phyloP scores from a whole-genome alignment of 2,797 vertebrate genomes.

The Tiaroga cobitis region DNA sequence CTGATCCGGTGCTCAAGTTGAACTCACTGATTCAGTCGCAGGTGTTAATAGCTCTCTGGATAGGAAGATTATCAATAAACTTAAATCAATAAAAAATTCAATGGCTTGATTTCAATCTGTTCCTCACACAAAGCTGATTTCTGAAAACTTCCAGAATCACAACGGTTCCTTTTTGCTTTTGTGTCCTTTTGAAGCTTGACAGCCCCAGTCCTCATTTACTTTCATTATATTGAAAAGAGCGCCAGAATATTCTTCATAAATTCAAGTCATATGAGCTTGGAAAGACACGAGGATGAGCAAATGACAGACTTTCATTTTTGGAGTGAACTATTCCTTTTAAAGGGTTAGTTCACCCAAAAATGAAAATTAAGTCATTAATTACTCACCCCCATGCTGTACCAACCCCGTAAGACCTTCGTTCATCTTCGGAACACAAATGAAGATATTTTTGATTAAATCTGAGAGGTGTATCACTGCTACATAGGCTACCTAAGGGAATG shows the following conservation, averaged over 20 bases:
- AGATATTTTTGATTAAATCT: too few relatives aligned
- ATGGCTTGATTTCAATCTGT: not conserved
- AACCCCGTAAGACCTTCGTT: too few relatives aligned
- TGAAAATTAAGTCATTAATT: too few relatives aligned
- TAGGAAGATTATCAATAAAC: not conserved
- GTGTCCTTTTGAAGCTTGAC: slow-evolving; percentile 6
- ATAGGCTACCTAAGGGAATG: too few relatives aligned
- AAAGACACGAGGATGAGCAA: slow-evolving; percentile 2
- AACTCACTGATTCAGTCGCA: too few relatives aligned
- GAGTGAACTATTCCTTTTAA: not conserved
- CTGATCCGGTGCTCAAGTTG: not conserved
- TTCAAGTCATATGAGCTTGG: not conserved
- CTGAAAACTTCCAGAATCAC: not conserved
- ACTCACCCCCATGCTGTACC: too few relatives aligned
- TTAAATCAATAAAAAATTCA: not conserved
- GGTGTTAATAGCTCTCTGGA: too few relatives aligned
- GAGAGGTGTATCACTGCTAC: too few relatives aligned
- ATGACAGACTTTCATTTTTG: not conserved
- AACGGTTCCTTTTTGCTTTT: not conserved
- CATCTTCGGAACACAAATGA: too few relatives aligned
- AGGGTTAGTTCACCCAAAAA: too few relatives aligned
- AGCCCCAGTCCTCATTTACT: not conserved
- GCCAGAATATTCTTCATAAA: not conserved
- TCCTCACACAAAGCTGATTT: not conserved
- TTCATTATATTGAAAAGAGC: not conserved